phyloP scores from a whole-genome alignment of 2,797 vertebrate species.

The Acanthopagrus latus region DNA sequence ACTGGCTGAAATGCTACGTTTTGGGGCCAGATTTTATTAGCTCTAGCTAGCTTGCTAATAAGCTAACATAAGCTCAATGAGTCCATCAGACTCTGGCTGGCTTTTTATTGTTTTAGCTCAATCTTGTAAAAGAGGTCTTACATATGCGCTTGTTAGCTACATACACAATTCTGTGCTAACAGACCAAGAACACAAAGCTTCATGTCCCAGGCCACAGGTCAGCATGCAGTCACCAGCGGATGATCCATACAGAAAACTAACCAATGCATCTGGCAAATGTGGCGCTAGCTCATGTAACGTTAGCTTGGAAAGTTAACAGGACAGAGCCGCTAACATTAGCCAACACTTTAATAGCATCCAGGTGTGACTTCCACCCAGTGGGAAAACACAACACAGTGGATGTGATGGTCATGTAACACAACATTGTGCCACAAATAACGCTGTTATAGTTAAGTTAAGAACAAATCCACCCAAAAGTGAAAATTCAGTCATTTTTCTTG shows the following conservation, averaged over 20 bases:
- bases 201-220: conserved; percentile 1
- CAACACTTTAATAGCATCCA: not conserved
- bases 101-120: not conserved
- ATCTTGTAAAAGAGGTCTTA: not conserved
- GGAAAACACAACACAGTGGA: not conserved
- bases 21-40: not conserved
- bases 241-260: not conserved
- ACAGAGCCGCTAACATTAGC: not conserved
- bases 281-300: not conserved
- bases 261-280: not conserved
- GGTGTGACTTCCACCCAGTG: not conserved
- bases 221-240: not conserved
- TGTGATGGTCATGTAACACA: fast-evolving
- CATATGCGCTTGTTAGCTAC: not conserved
- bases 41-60: not conserved
- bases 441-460: not conserved
- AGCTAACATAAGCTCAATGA: not conserved
- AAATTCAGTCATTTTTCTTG: no score
- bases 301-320: not conserved
- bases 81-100: not conserved
- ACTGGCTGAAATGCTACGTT: not conserved
- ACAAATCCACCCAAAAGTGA: no score
- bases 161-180: not conserved
- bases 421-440: not conserved
- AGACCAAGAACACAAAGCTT: not conserved